Conservation (phyloP, 2,797 vertebrate genomes). For the Staurois parvus region DNA sequence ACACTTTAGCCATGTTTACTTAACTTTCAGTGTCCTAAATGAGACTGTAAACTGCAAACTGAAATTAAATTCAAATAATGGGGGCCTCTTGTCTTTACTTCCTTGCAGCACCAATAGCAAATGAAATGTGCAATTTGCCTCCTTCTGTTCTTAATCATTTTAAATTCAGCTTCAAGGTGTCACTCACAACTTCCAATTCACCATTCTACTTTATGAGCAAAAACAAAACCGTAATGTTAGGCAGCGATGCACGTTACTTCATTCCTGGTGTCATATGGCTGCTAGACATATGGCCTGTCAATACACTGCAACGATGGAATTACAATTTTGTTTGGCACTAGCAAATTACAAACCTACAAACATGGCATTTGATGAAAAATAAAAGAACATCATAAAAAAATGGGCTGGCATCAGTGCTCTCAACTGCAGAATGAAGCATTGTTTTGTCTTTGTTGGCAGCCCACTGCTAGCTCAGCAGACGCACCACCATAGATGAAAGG, state of each 20-base stretch:
- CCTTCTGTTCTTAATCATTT: slow-evolving; percentile 23
- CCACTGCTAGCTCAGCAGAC: neutral
- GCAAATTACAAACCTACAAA: slow-evolving; percentile 31
- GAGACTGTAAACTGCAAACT: too few relatives aligned
- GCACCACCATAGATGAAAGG: neutral
- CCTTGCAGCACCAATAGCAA: neutral
- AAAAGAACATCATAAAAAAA: slow-evolving; percentile 18
- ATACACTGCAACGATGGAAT: slow-evolving; percentile 49
- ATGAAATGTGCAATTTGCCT: neutral
- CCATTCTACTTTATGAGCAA: slow-evolving; percentile 41
- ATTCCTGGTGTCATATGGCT: slow-evolving; percentile 50
- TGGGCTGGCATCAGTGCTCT: neutral
- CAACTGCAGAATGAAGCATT: neutral
- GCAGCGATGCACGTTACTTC: slow-evolving; percentile 33
- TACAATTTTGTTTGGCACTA: slow-evolving; percentile 44
- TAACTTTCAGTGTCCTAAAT: neutral
- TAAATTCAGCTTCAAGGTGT: slow-evolving; percentile 17
- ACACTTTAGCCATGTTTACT: neutral
- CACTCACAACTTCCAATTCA: slow-evolving; percentile 23
- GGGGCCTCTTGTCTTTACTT: too few relatives aligned
- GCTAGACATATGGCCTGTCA: slow-evolving; percentile 51
- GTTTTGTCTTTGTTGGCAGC: neutral
- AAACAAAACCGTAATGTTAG: slow-evolving; percentile 42
- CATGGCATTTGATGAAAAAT: slow-evolving; percentile 44
- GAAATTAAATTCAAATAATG: too few relatives aligned